Evolutionary conservation across 2,888 invertebrate species (phyloP), one percentile per base, ranked within the genome.

Genomic region (Charanyca ferruginea): DNA sequence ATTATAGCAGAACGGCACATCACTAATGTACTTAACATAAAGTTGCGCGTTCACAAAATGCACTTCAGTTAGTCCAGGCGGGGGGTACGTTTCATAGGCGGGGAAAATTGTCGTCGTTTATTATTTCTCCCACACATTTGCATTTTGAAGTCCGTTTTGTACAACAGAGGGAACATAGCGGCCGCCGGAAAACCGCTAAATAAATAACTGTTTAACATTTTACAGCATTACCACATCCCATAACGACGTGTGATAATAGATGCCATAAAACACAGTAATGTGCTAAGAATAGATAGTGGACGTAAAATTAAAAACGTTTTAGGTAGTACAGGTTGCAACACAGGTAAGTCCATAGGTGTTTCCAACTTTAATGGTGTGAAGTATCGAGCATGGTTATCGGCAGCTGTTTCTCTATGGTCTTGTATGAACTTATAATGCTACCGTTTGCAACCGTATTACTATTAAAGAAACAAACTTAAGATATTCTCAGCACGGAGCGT

Each of bases 171-270:
- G 53, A 72, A 69, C 77, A 69, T 28, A 76, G 73, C 77, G 66
- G 72, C 75, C 70, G 73, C 84, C 85, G 89, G 91, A 89, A 91
- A 93, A 92, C 92, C 91, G 84, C 90, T 87, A 88, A 90, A 89
- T 89, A 91, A 92, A 91, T 89, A 91, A 90, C 88, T 85, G 86
- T 91, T 90, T 83, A 85, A 83, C 85, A 85, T 89, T 90, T 91
- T 87, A 91, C 87, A 82, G 81, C 87, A 70, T 82, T 65, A 90
- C 91, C 91, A 88, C 93, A 93, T 92, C 93, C 93, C 86, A 91
- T 89, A 90, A 89, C 87, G 83, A 80, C 73, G 79, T 79, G 81
- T 89, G 87, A 91, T 92, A 91, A 90, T 91, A 84, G 86, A 88
- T 71, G 59, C 72, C 63, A 74, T 86, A 91, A 80, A 81, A 71